These are phyloP conservation scores for Hepsetus odoe DNA, from an alignment of 2,113 vertebrate genomes.

Conservation along the genomic window DNA sequence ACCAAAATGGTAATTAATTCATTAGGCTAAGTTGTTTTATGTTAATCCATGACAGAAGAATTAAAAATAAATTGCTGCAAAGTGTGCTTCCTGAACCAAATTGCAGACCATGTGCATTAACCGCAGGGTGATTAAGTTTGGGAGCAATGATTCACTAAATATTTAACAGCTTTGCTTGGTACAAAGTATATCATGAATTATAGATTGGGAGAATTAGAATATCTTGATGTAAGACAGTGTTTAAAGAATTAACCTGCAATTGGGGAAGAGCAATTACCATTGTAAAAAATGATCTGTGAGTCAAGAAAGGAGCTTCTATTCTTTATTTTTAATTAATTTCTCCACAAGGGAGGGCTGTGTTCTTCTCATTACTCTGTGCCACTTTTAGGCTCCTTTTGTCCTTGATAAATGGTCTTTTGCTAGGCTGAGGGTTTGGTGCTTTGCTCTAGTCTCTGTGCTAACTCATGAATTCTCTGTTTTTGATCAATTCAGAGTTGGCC, in stretches of 20 bases:
- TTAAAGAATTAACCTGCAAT: constrained; percentile 85
- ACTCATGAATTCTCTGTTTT: constrained; percentile 19
- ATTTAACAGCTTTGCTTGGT: constrained; percentile 85
- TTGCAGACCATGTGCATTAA: constrained; percentile 72
- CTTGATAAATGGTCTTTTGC: constrained; percentile 72
- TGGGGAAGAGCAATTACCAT: constrained; percentile 80
- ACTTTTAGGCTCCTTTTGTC: constrained; percentile 72
- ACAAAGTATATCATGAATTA: constrained; percentile 85
- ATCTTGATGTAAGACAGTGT: constrained; percentile 81
- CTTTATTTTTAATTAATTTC: constrained; percentile 83
- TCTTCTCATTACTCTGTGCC: constrained; percentile 74
- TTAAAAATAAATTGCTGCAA: constrained; percentile 77
- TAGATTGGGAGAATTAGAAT: constrained; percentile 77
- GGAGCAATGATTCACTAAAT: constrained; percentile 83
- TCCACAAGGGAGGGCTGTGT: constrained; percentile 63
- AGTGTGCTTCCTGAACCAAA: constrained; percentile 70
- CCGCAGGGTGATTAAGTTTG: constrained; percentile 81
- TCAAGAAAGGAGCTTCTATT: constrained; percentile 70
- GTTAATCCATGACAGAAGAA: constrained; percentile 72
- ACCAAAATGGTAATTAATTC: constrained; percentile 76
- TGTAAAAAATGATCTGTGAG: constrained; percentile 78
- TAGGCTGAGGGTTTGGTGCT: constrained; percentile 51
- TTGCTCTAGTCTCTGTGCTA: background rate
- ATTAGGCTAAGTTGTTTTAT: constrained; percentile 74
- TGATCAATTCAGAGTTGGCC: constrained; percentile 29